Evolutionary conservation across 2,113 vertebrate species (phyloP), one percentile per base, ranked within the genome.

Genomic region (Vidua macroura): DNA sequence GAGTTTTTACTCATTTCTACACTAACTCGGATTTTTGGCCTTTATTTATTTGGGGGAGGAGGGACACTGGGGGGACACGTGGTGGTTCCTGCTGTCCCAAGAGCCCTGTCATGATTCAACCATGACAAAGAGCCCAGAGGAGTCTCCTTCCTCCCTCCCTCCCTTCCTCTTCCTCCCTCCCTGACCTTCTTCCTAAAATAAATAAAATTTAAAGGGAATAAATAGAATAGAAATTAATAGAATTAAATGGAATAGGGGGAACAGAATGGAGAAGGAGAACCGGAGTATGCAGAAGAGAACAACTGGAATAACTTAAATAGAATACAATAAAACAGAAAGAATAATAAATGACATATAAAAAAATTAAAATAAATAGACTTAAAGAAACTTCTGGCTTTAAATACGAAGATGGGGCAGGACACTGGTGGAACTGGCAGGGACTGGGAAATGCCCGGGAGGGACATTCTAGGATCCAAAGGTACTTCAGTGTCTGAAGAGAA

Each of bases 401-500:
- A 64, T 7, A 15, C 1, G 2, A n/a, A 22, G 25, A 22, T 0
- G 2, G 55, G 30, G 41, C 58, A 18, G 14, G 75, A 75, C 66
- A 17, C 46, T 37, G 53, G 15, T 24, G 83, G 53, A 16, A 33
- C 56, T 33, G 68, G 43, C 30, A 30, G 51, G 60, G 5, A 41
- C 28, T 14, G 48, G 56, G 49, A 63, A 22, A 9, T 5, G 46
- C 15, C 59, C 41, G 3, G 1, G n/a, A 28, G 51, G 82, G 51
- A 64, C 19, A 64, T 10, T 23, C 18, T 49, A 27, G 49, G 33
- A 24, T 11, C 25, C 56, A 21, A 20, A 63, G 68, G 58, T 8
- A 7, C 48, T 53, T 37, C 27, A 44, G 39, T 2, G 28, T 12
- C 39, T 11, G 27, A 53, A 22, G 58, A 18, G 39, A 35, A 39